Evolutionary conservation across 2,888 invertebrate genomes (phyloP), one percentile per base, ranked within the genome.

Genomic region (Cerastoderma edule): DNA sequence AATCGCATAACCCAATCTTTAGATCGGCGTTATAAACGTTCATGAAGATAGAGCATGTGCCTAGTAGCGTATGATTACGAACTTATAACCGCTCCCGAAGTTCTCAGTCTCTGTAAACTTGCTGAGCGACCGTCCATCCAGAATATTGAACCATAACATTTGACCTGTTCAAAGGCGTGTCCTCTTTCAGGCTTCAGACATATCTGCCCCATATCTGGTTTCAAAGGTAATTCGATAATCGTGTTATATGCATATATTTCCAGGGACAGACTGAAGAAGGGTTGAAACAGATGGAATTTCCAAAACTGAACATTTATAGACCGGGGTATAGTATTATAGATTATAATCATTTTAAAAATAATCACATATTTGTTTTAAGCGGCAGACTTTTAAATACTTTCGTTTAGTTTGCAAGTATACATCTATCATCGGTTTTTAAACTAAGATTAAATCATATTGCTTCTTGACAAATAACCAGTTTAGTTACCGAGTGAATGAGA

Each of bases 251-350:
- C 2, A 19, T 46, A n/a, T 67, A 44, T 69, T 83, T 24, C n/a
- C 78, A 92, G 92, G 92, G 92, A 27, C 78, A 91, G 74, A 87
- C 89, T 16, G 92, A 92, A 78, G 89, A 90, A 65, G 89, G 89
- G 24, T 56, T 92, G 24, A 86, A 85, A 35, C 81, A 84, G 16
- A 69, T 91, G 68, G 72, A 80, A 2, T 92, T 92, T 85, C 80
- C 87, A 19, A 77, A 86, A 39, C 72, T 90, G 3, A 83, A 88
- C 46, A 88, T 92, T 19, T 92, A 85, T 67, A 83, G 91, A 71
- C 92, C 92, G 39, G 91, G 83, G 91, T 35, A 35, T 24, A 33
- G 63, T 35, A 4, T n/a, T 35, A n/a, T 35, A n/a, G 10, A 32
- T 22, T 30, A 63, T 35, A 35, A 35, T 35, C 10, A 19, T n/a